Conservation (phyloP, 2,113 vertebrate species). For the Aphelocoma coerulescens region DNA sequence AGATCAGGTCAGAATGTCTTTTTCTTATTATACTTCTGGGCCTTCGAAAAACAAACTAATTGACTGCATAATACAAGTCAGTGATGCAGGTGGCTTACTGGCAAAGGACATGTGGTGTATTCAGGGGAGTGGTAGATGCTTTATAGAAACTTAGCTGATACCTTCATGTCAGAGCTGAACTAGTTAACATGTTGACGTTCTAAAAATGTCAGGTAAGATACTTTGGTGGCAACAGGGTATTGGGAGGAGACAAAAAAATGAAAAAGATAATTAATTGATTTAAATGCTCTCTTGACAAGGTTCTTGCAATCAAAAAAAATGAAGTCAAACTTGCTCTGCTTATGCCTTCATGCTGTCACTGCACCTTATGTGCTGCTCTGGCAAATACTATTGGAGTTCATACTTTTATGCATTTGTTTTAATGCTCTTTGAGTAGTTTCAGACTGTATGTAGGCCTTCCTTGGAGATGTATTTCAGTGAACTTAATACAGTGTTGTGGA, state of each 20-base stretch:
- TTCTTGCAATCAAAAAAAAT: neutral
- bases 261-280: neutral
- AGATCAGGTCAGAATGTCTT: neutral
- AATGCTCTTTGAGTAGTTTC: neutral
- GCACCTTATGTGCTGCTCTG: neutral
- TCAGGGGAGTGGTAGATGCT: neutral
- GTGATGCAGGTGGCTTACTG: neutral
- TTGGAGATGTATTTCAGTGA: neutral
- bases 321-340: neutral
- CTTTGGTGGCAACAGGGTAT: neutral
- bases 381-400: neutral
- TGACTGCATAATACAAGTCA: neutral
- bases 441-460: neutral
- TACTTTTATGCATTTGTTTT: neutral
- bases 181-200: neutral
- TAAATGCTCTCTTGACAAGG: neutral
- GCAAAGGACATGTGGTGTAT: neutral
- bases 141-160: neutral
- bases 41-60: neutral
- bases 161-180: neutral
- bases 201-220: neutral
- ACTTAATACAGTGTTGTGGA: neutral
- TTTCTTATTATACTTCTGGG: neutral
- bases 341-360: neutral
- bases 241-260: neutral